Evolutionary conservation across 1,140 invertebrate species (phyloP).

Genomic region (Radopholus similis): DNA sequence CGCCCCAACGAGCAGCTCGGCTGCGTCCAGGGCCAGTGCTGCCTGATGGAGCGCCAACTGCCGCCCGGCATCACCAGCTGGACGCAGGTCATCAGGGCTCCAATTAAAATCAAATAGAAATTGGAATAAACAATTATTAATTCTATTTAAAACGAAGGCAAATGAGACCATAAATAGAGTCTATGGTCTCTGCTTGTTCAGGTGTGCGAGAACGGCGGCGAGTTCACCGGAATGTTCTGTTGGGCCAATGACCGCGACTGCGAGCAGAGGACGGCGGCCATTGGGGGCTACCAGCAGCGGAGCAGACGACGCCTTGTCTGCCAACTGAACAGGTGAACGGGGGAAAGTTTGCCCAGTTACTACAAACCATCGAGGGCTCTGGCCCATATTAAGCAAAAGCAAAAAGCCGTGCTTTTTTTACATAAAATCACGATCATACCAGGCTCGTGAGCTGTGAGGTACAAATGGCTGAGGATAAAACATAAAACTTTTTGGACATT

Average conservation of each 20-base stretch:
- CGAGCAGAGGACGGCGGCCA: too few species aligned
- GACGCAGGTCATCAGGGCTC: not conserved
- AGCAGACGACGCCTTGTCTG: too few species aligned
- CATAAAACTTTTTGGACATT: too few species aligned
- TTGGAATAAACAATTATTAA: not conserved
- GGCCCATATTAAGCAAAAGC: not conserved
- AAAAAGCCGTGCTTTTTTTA: too few species aligned
- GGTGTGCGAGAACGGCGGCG: not conserved
- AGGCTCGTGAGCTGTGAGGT: too few species aligned
- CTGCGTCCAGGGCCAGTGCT: conserved; percentile 3
- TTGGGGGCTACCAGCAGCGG: too few species aligned
- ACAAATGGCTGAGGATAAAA: too few species aligned
- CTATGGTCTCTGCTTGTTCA: not conserved
- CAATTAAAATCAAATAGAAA: not conserved
- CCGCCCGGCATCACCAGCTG: conserved; percentile 10
- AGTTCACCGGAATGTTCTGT: not conserved
- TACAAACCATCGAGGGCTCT: not conserved
- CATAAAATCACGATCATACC: too few species aligned
- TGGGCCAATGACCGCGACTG: not conserved
- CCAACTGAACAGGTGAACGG: not conserved
- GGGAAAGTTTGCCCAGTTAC: not conserved
- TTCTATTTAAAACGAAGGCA: not conserved
- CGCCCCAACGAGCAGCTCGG: not conserved
- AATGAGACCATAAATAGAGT: not conserved
- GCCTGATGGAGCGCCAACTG: conserved; percentile 1